Base-by-base conservation (phyloP, 2,888 invertebrate species). In the Drosophila birchii region DNA sequence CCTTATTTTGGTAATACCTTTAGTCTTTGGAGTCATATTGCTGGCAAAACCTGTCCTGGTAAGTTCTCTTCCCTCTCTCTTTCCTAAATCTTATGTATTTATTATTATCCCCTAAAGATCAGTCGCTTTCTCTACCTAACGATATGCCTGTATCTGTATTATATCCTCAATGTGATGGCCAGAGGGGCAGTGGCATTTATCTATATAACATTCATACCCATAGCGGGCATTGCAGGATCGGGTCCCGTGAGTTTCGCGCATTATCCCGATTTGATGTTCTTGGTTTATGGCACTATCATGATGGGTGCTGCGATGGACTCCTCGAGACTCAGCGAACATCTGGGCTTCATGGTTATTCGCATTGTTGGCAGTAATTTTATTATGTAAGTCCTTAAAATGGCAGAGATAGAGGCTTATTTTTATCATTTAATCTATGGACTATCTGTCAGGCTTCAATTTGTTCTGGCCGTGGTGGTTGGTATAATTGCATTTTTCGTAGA, bases 261-360 rank as follows among this genome's bases (percentile, higher is more conserved):
- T 20, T 86, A 84, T 54, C 16, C 64, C 0, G 81, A 86, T 47
- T 3, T 78, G 3, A 29, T 84, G 12, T 86, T 78, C 11, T 16
- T 49, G 4, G 39, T 66, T 5, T 71, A 44, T 16, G 78, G 76
- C 0, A 2, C 43, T 4, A 0, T 78, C 0, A 68, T 77, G 14
- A 23, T 80, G 55, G 81, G 86, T 32, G 16, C 78, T 3, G 55
- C 75, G 56, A 81, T 86, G 88, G 86, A 86, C 23, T 12, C 11
- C 0, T 81, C 86, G 3, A 73, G 14, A 23, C 38, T 88, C 0
- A 78, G 81, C 23, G 72, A 78, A 5, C 61, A 76, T 0, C 8
- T 86, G 0, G 81, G 54, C 0, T 6, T 59, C 0, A 0, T 0
- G 0, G 11, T 75, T 2, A 59, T 86, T 7, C 1, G 18, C 0